phyloP scores from a whole-genome alignment of 2,113 vertebrate genomes.

The Calyptommatus sinebrachiatus region DNA sequence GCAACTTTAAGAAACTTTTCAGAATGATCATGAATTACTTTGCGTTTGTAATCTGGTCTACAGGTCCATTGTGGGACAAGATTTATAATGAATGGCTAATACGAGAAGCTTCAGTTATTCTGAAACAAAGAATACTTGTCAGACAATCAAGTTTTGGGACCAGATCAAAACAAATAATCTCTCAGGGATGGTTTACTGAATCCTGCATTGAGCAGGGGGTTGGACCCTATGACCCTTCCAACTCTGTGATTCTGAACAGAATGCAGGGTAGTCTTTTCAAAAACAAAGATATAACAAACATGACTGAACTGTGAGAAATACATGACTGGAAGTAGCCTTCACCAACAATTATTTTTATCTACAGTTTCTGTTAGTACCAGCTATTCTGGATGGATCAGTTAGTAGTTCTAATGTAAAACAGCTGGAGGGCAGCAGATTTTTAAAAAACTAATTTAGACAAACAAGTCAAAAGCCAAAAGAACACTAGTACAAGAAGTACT shows the following conservation, averaged over 20 bases:
- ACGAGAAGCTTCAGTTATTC: background rate
- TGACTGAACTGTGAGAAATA: background rate
- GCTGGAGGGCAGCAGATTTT: background rate
- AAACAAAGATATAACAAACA: background rate
- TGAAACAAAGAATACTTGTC: background rate
- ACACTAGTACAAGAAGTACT: background rate
- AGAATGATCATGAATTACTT: background rate
- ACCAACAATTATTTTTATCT: background rate
- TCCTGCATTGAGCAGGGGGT: too few species aligned
- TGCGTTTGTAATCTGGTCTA: background rate
- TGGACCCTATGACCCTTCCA: too few species aligned
- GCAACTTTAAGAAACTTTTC: background rate
- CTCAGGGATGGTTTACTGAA: too few species aligned
- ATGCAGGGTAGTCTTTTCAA: background rate
- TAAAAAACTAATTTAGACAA: background rate
- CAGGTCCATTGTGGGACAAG: background rate
- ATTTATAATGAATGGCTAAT: background rate
- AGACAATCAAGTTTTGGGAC: background rate
- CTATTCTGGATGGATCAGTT: background rate
- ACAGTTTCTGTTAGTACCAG: background rate
- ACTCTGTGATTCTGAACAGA: background rate
- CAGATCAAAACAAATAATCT: too few species aligned
- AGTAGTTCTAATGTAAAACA: background rate
- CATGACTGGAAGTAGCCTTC: background rate
- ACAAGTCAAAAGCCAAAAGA: background rate